phyloP scores from a whole-genome alignment of 1,140 invertebrate species.

The Drosophila leontia region DNA sequence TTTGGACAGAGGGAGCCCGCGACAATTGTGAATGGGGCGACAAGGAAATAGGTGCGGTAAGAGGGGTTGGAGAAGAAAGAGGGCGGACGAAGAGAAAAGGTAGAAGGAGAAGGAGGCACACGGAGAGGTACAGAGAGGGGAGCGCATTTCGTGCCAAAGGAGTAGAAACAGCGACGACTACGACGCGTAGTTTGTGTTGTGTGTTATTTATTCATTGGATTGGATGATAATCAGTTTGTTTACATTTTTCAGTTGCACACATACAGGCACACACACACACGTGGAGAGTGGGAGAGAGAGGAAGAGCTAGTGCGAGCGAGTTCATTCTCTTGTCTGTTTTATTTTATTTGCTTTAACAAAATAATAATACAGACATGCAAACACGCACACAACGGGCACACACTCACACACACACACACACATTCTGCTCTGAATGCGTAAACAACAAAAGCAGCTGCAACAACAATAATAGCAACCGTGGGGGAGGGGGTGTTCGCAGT shows the following conservation, averaged over 20 bases:
- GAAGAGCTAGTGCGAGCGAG: constrained; percentile 38
- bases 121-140: not conserved
- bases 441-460: constrained; percentile 80
- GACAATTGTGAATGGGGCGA: constrained; percentile 43
- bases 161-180: constrained; percentile 46
- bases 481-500: constrained; percentile 2
- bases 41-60: constrained; percentile 5
- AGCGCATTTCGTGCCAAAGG: constrained; percentile 56
- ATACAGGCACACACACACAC: constrained; percentile 30
- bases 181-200: constrained; percentile 53
- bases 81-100: not conserved
- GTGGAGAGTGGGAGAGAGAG: constrained; percentile 9
- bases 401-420: constrained; percentile 30
- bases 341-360: constrained; percentile 80
- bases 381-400: no score
- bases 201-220: constrained; percentile 83
- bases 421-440: constrained; percentile 64
- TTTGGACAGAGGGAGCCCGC: constrained; percentile 10
- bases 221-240: constrained; percentile 85
- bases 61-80: constrained; percentile 11
- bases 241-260: constrained; percentile 83
- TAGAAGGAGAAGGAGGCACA: not conserved
- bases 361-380: constrained; percentile 78
- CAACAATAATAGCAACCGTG: constrained; percentile 51
- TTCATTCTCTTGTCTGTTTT: constrained; percentile 67